These are phyloP conservation scores for Cataglyphis hispanica DNA, from an alignment of 1,140 invertebrate genomes.

Conservation along the genomic window DNA sequence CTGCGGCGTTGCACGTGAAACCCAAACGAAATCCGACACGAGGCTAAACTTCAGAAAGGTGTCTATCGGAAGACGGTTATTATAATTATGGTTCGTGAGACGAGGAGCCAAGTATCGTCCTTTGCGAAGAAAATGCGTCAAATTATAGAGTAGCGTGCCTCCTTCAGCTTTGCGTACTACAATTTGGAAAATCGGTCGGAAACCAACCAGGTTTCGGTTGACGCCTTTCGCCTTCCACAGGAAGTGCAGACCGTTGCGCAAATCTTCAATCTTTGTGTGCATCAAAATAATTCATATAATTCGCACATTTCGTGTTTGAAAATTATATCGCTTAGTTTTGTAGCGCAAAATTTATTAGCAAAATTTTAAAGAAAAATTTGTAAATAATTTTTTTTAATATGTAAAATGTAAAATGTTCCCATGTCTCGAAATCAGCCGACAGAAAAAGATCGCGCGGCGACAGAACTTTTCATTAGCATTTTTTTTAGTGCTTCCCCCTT, in stretches of 20 bases:
- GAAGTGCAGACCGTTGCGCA: constrained; percentile 12
- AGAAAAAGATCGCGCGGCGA: constrained; percentile 21
- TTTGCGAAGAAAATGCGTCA: constrained; percentile 56
- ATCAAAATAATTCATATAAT: constrained; percentile 17
- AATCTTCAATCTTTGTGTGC: constrained; percentile 29
- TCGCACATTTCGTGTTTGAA: neutral
- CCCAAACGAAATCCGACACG: constrained; percentile 23
- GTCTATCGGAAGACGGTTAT: constrained; percentile 49
- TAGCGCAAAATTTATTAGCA: neutral
- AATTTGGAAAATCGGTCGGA: constrained; percentile 61
- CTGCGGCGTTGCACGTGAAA: constrained; percentile 33
- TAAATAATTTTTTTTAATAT: neutral
- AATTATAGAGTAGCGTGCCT: constrained; percentile 48
- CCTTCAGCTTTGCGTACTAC: constrained; percentile 42
- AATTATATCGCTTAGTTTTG: neutral
- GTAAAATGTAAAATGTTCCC: neutral
- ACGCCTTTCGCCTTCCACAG: constrained; percentile 21
- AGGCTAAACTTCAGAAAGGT: constrained; percentile 47
- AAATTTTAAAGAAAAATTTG: neutral
- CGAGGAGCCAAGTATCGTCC: constrained; percentile 49
- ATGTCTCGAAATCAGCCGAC: neutral
- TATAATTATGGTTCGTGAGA: constrained; percentile 56
- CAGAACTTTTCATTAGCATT: constrained; percentile 62
- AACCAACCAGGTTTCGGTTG: constrained; percentile 10
- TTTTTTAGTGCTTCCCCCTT: constrained; percentile 1